Evolutionary conservation across 2,888 invertebrate genomes (phyloP).

Genomic region (Plebejus argus): DNA sequence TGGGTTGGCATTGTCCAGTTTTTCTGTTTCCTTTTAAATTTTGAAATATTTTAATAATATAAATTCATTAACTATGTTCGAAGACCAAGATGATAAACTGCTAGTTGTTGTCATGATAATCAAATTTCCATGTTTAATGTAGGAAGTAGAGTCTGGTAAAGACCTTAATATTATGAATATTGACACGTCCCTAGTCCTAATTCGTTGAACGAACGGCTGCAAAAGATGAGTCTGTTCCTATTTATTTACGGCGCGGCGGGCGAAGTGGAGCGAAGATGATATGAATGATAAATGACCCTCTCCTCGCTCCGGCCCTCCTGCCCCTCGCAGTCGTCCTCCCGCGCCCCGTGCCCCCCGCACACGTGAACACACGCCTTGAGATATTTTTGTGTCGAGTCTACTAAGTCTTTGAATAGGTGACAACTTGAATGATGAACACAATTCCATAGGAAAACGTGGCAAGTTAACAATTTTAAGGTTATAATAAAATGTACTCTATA

Average conservation of each 20-base stretch:
- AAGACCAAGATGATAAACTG: no score
- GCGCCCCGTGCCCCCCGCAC: slow-evolving; percentile 62
- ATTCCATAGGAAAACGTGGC: slow-evolving; percentile 16
- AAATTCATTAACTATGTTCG: no score
- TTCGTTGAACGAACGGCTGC: slow-evolving; percentile 61
- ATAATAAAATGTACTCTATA: slow-evolving; percentile 39
- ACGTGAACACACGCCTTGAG: slow-evolving; percentile 72
- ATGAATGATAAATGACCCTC: slow-evolving; percentile 82
- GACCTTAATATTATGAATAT: no score
- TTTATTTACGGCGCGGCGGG: slow-evolving; percentile 81
- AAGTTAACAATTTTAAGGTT: slow-evolving; percentile 44
- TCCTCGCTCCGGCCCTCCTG: slow-evolving; percentile 57
- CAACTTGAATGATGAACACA: slow-evolving; percentile 55
- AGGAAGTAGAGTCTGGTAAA: no score
- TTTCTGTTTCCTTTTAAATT: no score
- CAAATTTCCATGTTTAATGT: no score
- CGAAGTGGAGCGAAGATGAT: slow-evolving; percentile 82
- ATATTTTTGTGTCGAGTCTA: slow-evolving; percentile 65
- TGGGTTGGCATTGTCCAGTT: no score
- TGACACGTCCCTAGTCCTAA: slow-evolving; percentile 42
- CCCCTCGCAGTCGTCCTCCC: slow-evolving; percentile 44
- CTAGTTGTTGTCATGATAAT: no score
- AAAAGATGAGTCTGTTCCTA: slow-evolving; percentile 81
- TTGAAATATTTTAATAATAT: no score
- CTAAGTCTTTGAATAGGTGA: slow-evolving; percentile 69